Conservation (phyloP, 1,140 invertebrate genomes). For the Trichonephila clavipes region DNA sequence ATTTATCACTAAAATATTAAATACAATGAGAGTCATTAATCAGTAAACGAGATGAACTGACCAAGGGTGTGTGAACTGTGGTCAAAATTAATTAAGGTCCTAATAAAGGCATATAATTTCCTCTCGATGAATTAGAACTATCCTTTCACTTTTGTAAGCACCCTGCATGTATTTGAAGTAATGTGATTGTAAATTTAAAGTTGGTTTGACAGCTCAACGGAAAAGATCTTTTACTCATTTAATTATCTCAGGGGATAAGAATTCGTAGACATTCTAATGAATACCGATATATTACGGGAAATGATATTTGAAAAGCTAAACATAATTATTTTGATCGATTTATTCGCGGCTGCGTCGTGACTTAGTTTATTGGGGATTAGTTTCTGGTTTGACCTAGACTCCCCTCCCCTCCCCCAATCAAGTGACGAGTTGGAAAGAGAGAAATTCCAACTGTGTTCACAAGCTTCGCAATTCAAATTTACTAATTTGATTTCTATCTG, state of each 20-base stretch:
- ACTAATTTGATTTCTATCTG: slow-evolving; percentile 6
- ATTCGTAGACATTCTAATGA: slow-evolving; percentile 41
- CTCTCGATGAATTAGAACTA: not conserved
- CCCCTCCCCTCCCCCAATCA: not conserved
- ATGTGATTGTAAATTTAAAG: slow-evolving; percentile 44
- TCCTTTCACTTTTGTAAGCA: not conserved
- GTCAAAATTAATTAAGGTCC: not conserved
- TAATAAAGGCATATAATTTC: slow-evolving; percentile 14
- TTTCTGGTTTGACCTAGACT: not conserved
- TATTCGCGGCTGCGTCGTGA: slow-evolving; percentile 20
- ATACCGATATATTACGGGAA: slow-evolving; percentile 36
- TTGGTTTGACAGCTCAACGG: slow-evolving; percentile 23
- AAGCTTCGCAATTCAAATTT: slow-evolving; percentile 36
- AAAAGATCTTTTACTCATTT: slow-evolving; percentile 34
- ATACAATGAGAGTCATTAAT: not conserved
- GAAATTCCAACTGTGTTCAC: not conserved
- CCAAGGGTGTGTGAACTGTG: not conserved
- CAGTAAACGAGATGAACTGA: not conserved
- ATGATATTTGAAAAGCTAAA: slow-evolving; percentile 40
- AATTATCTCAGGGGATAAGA: slow-evolving; percentile 7
- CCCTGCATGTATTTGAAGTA: slow-evolving; percentile 16
- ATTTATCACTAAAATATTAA: not conserved
- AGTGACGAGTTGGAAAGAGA: slow-evolving; percentile 19
- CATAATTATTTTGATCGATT: slow-evolving; percentile 50
- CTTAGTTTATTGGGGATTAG: slow-evolving; percentile 25